These are phyloP conservation scores for Circaetus cinerascens DNA, from an alignment of 2,113 vertebrate species.

Conservation along the genomic window DNA sequence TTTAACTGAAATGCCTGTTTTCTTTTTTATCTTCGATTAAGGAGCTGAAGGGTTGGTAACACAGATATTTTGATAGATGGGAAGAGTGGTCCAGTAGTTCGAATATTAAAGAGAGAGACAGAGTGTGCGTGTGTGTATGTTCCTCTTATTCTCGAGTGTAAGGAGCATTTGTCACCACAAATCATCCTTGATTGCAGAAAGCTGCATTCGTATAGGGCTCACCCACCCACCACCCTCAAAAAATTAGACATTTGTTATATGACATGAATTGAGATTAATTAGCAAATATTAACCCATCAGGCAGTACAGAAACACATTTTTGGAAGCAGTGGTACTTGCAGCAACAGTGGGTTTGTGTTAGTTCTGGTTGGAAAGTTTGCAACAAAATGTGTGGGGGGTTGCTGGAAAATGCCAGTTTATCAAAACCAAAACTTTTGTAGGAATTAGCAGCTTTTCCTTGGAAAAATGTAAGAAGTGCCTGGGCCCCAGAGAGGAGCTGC, in stretches of 20 bases:
- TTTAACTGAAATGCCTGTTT: background rate
- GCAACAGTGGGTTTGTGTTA: constrained; percentile 1
- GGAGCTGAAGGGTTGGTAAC: constrained; percentile 42
- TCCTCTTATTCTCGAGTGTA: constrained; percentile 57
- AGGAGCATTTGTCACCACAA: constrained; percentile 81
- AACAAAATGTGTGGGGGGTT: background rate
- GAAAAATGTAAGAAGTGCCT: background rate
- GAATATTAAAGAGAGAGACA: constrained; percentile 62
- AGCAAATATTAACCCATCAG: constrained; percentile 78
- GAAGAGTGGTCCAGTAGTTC: constrained; percentile 33
- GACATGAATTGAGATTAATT: constrained; percentile 82
- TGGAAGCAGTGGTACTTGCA: constrained; percentile 36
- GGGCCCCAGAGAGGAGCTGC: background rate
- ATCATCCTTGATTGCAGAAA: constrained; percentile 76
- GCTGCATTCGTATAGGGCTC: constrained; percentile 72
- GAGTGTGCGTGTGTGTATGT: constrained; percentile 59
- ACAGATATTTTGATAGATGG: constrained; percentile 53
- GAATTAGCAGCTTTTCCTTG: background rate
- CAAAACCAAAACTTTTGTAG: background rate
- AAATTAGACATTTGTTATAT: constrained; percentile 82
- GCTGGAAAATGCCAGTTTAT: background rate
- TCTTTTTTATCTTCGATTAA: background rate
- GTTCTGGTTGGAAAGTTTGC: constrained; percentile 48
- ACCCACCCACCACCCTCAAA: constrained; percentile 75
- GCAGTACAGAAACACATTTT: constrained; percentile 57